Evolutionary conservation across 2,888 invertebrate species (phyloP), one percentile per base, ranked within the genome.

Genomic region (Pyrrhosoma nymphula): DNA sequence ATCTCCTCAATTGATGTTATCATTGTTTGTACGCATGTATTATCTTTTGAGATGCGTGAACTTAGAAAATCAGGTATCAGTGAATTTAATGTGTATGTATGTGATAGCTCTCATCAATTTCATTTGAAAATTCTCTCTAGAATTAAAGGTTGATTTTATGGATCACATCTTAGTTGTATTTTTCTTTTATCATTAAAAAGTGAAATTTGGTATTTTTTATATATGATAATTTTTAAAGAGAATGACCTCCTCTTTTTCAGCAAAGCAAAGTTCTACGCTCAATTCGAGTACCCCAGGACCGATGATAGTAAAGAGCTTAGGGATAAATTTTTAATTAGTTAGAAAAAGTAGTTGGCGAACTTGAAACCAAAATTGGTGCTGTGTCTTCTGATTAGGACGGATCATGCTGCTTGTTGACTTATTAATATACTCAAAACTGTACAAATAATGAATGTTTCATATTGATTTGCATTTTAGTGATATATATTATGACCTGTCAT

Each of bases 201-300:
- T 69, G n/a, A n/a, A n/a, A 69, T n/a, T 69, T n/a, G n/a, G n/a
- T n/a, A n/a, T 69, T 26, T n/a, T n/a, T 69, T n/a, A n/a, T 69
- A n/a, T 12, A n/a, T 69, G 2, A 3, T 69, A 69, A n/a, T n/a
- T 69, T n/a, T n/a, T 69, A n/a, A n/a, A 4, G 47, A 47, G 8
- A 47, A 4, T 47, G 47, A 96, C 95, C 96, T 96, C 96, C 96
- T 96, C 96, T 96, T 93, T 98, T 98, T 1, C 97, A 98, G 98
- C 98, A 98, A 96, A 98, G 98, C 97, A 98, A 98, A 97, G 98
- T 98, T 95, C 97, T 98, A 88, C 97, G 98, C 96, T 98, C 98
- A 47, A 97, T 98, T 95, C 97, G 98, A 96, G 98, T 98, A 96
- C 98, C 98, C 96, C 98, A 98, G 97, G 98, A 98, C 97, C 98